Evolutionary conservation across 1,140 invertebrate genomes (phyloP), one percentile per base, ranked within the genome.

Genomic region (Drosophila santomea): DNA sequence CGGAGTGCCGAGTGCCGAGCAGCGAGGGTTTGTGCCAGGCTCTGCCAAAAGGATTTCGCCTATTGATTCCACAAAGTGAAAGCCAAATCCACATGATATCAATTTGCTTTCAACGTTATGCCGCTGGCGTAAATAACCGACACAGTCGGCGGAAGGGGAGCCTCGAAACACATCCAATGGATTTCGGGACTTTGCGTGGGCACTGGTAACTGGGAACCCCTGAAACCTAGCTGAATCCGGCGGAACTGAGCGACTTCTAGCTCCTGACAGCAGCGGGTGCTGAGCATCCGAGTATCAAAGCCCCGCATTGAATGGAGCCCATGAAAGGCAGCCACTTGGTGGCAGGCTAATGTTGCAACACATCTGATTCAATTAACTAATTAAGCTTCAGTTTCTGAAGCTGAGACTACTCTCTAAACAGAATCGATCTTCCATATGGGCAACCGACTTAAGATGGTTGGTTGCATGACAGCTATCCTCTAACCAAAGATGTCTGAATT

Each of bases 31-130:
- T 71, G 68, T 72, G 68, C 68, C 68, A 71, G 68, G 68, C 68
- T 50, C 68, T 71, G 68, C 67, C 62, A 67, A 89, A 85, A 89
- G 84, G 84, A 89, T 89, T 89, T 78, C 77, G 84, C 80, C 80
- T 77, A 89, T 89, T 89, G 84, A 89, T 89, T 78, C 73, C 85
- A 55, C 80, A 74, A 89, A 84, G 84, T 89, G 84, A 89, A 88
- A 89, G 80, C 84, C 80, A 88, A 88, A 89, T 89, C 84, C 84
- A 80, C 84, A 89, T 90, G 86, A 89, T 89, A 89, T 89, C 84
- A 89, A 89, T 89, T 89, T 89, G 84, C 84, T 89, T 89, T 89
- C 80, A 89, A 80, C 84, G 76, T 88, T 80, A 57, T 51, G 74
- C 80, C 78, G 41, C 55, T 71, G 75, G 84, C 83, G 79, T 83